Percentiles rank a stretch among this genome's conserved stretches.
These are phyloP conservation scores for Tupaia tana DNA, from an alignment of 2,113 vertebrate genomes.

Conservation along the genomic window DNA sequence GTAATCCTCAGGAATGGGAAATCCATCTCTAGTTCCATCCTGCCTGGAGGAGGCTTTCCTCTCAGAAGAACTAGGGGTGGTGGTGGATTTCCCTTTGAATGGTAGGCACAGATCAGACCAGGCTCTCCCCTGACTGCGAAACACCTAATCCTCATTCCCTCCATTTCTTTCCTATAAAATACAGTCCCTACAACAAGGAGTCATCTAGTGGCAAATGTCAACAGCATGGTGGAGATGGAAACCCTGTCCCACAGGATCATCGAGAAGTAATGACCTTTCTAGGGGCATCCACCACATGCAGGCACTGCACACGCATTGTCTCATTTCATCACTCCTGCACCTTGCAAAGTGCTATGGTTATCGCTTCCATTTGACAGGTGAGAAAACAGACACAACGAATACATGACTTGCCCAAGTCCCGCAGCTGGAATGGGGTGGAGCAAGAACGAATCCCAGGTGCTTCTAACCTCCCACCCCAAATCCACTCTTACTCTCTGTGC, in stretches of 20 bases:
- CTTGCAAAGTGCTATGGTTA: background rate
- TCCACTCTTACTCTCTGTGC: accelerated
- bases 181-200: background rate
- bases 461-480: background rate
- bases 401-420: background rate
- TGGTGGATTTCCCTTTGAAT: background rate
- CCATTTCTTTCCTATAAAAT: background rate
- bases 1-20: background rate
- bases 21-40: no score
- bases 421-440: background rate
- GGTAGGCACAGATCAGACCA: background rate
- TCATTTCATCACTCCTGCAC: background rate
- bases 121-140: background rate
- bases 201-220: accelerated
- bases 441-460: background rate
- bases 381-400: background rate
- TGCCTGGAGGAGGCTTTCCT: background rate
- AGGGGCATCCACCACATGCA: accelerated
- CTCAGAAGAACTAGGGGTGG: accelerated
- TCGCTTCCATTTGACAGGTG: background rate
- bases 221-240: background rate
- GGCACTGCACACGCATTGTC: background rate
- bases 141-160: background rate
- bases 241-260: background rate
- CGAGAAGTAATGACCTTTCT: background rate